Conservation (phyloP, 2,888 invertebrate genomes). For the Cantharis lateralis region DNA sequence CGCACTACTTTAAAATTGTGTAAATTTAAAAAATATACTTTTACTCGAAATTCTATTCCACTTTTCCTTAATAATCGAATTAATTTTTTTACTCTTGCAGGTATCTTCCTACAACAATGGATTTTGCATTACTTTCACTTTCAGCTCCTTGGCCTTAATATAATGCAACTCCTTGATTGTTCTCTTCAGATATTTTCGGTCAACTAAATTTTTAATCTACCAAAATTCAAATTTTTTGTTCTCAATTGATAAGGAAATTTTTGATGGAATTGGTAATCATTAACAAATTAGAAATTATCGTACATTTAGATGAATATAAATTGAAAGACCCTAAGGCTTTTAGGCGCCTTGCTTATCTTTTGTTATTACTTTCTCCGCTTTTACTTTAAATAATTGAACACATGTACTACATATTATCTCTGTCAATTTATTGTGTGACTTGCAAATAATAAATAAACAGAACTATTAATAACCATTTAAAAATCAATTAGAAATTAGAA, state of each 20-base stretch:
- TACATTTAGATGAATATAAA: background rate
- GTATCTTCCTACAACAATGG: background rate
- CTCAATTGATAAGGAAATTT: background rate
- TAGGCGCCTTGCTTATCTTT: slow-evolving; percentile 20
- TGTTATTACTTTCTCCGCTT: slow-evolving; percentile 26
- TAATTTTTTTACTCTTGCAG: background rate
- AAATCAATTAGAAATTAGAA: background rate
- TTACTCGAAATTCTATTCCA: background rate
- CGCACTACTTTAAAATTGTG: background rate
- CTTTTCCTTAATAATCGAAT: background rate
- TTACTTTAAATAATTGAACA: slow-evolving; percentile 17
- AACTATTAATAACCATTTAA: background rate
- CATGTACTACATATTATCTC: slow-evolving; percentile 12
- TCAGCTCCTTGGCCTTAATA: background rate
- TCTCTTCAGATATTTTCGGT: background rate
- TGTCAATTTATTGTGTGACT: background rate
- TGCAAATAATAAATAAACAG: background rate
- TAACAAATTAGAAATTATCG: background rate
- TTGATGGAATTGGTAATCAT: background rate
- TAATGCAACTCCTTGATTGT: background rate
- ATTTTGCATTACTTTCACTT: background rate
- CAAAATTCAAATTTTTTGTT: background rate
- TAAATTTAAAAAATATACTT: background rate
- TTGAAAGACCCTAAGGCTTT: slow-evolving; percentile 20
- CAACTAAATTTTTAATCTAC: too few relatives aligned